These are phyloP conservation scores for Abscondita cerata DNA, from an alignment of 2,888 invertebrate species.

Conservation along the genomic window DNA sequence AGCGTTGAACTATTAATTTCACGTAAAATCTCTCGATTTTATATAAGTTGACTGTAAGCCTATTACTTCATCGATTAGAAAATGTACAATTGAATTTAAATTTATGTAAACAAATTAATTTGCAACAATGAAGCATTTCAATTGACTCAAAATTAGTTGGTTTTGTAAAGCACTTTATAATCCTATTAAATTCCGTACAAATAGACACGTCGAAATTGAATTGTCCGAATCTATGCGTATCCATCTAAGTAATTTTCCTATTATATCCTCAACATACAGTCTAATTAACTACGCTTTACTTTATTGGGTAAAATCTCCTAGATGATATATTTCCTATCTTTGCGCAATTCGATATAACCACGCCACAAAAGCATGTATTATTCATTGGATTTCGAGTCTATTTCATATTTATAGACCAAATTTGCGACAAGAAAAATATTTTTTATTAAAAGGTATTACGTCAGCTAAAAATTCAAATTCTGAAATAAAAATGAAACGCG, in stretches of 20 bases:
- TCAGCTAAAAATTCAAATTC: not conserved
- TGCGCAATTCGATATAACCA: not conserved
- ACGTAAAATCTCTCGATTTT: no score
- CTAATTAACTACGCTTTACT: not conserved
- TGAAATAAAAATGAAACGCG: not conserved
- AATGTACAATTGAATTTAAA: no score
- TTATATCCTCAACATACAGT: not conserved
- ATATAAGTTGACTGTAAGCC: no score
- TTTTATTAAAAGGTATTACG: no score
- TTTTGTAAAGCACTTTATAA: not conserved
- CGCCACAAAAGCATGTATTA: not conserved
- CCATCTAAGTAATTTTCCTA: not conserved
- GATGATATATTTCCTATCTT: not conserved
- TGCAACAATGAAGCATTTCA: no score
- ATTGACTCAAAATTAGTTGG: no score
- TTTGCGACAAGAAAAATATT: no score
- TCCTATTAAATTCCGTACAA: not conserved
- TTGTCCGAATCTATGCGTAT: not conserved
- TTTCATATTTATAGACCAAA: constrained; percentile 2
- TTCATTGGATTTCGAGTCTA: constrained; percentile 3
- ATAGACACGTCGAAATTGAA: not conserved
- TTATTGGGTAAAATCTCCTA: not conserved
- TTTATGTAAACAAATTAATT: no score
- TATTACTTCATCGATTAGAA: no score
- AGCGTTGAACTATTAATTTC: no score